phyloP scores from a whole-genome alignment of 1,140 invertebrate genomes.

The Homarus americanus region DNA sequence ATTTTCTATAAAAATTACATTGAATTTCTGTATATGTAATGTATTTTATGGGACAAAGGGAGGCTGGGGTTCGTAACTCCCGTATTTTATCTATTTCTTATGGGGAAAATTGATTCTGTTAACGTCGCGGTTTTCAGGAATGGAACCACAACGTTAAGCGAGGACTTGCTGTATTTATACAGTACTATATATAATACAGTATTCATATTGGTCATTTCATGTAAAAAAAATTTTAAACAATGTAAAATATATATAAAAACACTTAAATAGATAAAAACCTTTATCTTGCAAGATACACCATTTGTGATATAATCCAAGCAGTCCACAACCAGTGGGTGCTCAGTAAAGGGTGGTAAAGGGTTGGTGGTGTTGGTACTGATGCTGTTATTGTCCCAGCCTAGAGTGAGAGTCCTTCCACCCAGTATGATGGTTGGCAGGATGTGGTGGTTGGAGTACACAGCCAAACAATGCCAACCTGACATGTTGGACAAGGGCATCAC shows the following conservation, averaged over 20 bases:
- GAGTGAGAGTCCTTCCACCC: background rate
- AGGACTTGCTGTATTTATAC: too few species aligned
- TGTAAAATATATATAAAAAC: background rate
- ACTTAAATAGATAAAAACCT: background rate
- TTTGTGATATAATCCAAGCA: background rate
- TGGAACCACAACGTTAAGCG: too few species aligned
- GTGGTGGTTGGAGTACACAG: background rate
- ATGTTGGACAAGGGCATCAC: background rate
- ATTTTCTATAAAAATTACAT: too few species aligned
- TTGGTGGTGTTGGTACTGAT: background rate
- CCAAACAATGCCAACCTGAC: background rate
- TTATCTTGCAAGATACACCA: background rate
- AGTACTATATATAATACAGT: too few species aligned
- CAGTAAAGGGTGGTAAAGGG: background rate
- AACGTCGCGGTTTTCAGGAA: too few species aligned
- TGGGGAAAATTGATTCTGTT: too few species aligned
- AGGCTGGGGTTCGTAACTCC: too few species aligned
- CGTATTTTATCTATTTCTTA: too few species aligned
- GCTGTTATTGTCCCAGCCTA: background rate
- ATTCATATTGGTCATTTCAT: too few species aligned
- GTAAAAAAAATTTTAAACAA: background rate
- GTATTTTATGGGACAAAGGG: too few species aligned
- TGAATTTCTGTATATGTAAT: too few species aligned
- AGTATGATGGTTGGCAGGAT: background rate
- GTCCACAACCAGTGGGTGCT: background rate